Percentiles rank a stretch among this genome's conserved stretches.
Evolutionary conservation across 2,797 vertebrate genomes (phyloP).

Genomic region (Momotus momota): DNA sequence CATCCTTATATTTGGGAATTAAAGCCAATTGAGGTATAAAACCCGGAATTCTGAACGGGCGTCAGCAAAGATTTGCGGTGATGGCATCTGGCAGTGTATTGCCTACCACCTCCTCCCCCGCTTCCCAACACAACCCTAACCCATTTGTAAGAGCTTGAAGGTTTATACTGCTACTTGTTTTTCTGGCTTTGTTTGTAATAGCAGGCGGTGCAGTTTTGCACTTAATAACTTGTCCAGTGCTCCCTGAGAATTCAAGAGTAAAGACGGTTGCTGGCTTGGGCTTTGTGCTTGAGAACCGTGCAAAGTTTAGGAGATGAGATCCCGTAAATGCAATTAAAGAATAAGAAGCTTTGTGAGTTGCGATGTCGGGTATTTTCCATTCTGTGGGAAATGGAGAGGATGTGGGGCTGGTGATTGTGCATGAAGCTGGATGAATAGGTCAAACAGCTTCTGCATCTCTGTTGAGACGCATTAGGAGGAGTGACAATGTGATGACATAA

Average conservation of each 20-base stretch:
- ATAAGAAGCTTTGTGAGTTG: background rate
- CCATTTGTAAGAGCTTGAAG: background rate
- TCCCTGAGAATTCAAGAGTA: background rate
- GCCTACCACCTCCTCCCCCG: background rate
- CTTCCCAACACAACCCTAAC: background rate
- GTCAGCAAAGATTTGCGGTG: background rate
- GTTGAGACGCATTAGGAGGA: background rate
- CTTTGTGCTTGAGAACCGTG: background rate
- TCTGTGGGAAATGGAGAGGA: background rate
- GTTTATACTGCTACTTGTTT: background rate
- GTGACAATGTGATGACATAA: constrained; percentile 18
- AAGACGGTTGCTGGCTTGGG: background rate
- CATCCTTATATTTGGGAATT: background rate
- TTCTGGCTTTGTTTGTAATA: background rate
- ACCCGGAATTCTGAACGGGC: background rate
- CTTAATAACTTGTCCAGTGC: background rate
- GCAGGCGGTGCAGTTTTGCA: background rate
- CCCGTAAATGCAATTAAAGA: background rate
- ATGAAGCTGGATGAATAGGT: background rate
- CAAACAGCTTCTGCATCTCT: background rate
- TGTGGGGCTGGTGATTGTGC: background rate
- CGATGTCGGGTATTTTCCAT: background rate
- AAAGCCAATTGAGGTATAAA: background rate
- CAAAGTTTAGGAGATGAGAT: background rate
- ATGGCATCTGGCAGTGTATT: background rate